Evolutionary conservation across 2,888 invertebrate species (phyloP).

Genomic region (Macaria notata): DNA sequence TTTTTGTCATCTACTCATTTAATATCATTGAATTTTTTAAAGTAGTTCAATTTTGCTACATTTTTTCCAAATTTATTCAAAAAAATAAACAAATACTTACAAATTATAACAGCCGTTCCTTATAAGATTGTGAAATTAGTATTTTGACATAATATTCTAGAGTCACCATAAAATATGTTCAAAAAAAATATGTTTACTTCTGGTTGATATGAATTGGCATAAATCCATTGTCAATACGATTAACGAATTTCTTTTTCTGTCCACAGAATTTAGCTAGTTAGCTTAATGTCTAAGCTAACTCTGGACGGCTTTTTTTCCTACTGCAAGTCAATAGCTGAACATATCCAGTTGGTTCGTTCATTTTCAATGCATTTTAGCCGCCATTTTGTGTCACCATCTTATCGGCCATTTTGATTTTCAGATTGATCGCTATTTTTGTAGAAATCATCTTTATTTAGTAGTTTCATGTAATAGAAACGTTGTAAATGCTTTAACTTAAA

Average conservation of each 20-base stretch:
- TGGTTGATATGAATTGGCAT: conserved; percentile 9
- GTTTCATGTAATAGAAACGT: too few species aligned
- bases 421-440: conserved; percentile 16
- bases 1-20: conserved; percentile 14
- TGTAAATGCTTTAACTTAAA: too few species aligned
- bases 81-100: background rate
- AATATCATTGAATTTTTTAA: background rate
- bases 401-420: conserved; percentile 38
- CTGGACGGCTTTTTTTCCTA: conserved; percentile 81
- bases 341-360: conserved; percentile 81
- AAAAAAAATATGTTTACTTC: too few species aligned
- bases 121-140: too few species aligned
- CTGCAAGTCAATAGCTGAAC: conserved; percentile 82
- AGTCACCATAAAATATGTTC: too few species aligned
- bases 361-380: conserved; percentile 42
- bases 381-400: conserved; percentile 57
- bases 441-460: background rate
- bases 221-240: conserved; percentile 38
- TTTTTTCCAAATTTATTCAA: background rate
- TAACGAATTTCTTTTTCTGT: conserved; percentile 64
- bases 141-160: too few species aligned
- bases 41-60: too few species aligned
- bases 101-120: background rate
- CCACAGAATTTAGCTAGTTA: conserved; percentile 69
- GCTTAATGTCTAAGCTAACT: conserved; percentile 76